Evolutionary conservation across 2,888 invertebrate genomes (phyloP).

Genomic region (Dolichomitus sp.): DNA sequence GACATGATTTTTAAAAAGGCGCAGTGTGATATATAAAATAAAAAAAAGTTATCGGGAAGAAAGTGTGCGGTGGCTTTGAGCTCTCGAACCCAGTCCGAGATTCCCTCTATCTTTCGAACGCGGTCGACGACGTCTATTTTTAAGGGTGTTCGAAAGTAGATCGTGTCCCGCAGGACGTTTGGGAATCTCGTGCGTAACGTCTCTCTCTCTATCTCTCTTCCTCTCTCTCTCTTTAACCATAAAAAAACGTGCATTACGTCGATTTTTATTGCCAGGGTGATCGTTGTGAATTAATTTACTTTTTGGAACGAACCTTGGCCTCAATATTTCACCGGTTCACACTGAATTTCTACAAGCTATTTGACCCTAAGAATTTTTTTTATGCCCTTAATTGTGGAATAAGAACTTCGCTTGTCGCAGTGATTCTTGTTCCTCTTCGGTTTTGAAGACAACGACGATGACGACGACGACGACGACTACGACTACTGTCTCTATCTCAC

Average conservation of each 20-base stretch:
- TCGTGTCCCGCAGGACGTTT: constrained; percentile 66
- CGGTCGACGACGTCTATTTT: constrained; percentile 70
- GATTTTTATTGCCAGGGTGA: neutral
- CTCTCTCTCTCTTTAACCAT: neutral
- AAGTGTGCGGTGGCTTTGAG: constrained; percentile 40
- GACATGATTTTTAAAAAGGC: neutral
- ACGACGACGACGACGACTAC: neutral
- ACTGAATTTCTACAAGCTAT: neutral
- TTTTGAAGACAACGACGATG: neutral
- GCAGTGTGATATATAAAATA: constrained; percentile 30
- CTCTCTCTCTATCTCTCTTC: constrained; percentile 16
- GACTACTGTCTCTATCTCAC: constrained; percentile 49
- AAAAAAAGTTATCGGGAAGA: constrained; percentile 18
- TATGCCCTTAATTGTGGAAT: neutral
- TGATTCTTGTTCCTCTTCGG: constrained; percentile 25
- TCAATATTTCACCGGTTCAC: constrained; percentile 1
- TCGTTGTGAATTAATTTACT: constrained; percentile 6
- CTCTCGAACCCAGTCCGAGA: constrained; percentile 60
- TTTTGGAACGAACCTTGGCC: constrained; percentile 12
- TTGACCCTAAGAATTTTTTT: neutral
- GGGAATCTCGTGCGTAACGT: constrained; percentile 61
- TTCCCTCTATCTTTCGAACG: constrained; percentile 44
- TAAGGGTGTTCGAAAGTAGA: constrained; percentile 70
- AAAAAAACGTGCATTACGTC: neutral
- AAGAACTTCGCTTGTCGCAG: constrained; percentile 47